Conservation (phyloP, 37 sponge, comb jelly and placozoan species). For the Cladorhizidae sp. region DNA sequence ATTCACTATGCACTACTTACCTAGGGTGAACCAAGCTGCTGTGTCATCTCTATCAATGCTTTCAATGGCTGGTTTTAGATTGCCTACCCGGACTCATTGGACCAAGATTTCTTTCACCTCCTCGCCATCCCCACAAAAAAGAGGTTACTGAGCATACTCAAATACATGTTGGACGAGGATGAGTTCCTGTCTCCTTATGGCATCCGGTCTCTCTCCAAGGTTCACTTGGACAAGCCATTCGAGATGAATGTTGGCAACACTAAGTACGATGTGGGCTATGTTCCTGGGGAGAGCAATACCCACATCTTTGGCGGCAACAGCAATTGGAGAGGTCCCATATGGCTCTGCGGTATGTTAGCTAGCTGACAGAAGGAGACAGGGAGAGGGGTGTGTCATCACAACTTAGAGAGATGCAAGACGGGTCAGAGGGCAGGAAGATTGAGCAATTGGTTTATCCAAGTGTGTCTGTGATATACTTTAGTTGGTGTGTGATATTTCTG, state of each 20-base stretch:
- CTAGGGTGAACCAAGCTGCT: background rate
- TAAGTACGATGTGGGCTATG: slow-evolving; percentile 69
- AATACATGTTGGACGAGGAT: slow-evolving; percentile 91
- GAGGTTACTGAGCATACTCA: slow-evolving; percentile 66
- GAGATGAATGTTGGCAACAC: slow-evolving; percentile 75
- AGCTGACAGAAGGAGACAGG: no score
- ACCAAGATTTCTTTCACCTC: slow-evolving; percentile 69
- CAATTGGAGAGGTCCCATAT: slow-evolving; percentile 97
- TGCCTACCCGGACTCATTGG: slow-evolving; percentile 67
- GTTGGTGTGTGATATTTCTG: no score
- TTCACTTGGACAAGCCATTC: slow-evolving; percentile 81
- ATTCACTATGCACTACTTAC: background rate
- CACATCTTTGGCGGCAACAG: slow-evolving; percentile 97
- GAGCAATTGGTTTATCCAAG: no score
- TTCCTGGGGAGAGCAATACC: slow-evolving; percentile 96
- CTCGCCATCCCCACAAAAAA: slow-evolving; percentile 85
- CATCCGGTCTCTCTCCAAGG: slow-evolving; percentile 90
- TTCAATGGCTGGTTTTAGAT: slow-evolving; percentile 47
- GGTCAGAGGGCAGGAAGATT: no score
- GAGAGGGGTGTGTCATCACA: no score
- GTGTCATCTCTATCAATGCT: background rate
- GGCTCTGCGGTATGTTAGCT: slow-evolving; percentile 79
- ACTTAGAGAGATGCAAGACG: no score
- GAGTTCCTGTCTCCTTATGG: slow-evolving; percentile 96
- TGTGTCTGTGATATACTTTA: no score